A percentile compares a stretch with the other conserved stretches of the same genome.
These are phyloP conservation scores for Drosophila tanythrix DNA, from an alignment of 2,888 invertebrate species.

Conservation along the genomic window DNA sequence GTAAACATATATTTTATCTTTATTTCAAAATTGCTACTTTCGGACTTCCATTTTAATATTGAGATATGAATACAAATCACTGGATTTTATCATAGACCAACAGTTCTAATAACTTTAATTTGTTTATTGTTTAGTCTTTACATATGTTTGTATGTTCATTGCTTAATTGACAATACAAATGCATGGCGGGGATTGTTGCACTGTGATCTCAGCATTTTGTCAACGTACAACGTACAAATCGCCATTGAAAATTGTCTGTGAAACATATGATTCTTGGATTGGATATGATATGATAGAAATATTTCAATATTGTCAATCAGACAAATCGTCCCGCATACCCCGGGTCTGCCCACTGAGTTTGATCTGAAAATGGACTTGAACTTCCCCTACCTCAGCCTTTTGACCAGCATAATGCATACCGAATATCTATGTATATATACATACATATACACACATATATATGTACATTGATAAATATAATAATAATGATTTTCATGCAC, in stretches of 20 bases:
- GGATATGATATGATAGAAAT: neutral
- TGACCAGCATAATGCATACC: constrained; percentile 60
- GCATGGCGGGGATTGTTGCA: neutral
- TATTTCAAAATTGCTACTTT: neutral
- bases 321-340: constrained; percentile 42
- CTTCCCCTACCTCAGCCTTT: constrained; percentile 21
- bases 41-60: neutral
- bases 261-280: neutral
- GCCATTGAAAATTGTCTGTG: neutral
- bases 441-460: constrained; percentile 11
- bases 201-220: neutral
- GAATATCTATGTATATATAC: neutral
- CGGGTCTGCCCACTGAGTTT: constrained; percentile 1
- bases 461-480: constrained; percentile 48
- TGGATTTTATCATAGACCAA: neutral
- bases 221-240: neutral
- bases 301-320: constrained; percentile 32
- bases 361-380: constrained; percentile 18
- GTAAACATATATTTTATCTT: neutral
- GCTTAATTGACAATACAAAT: neutral
- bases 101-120: neutral
- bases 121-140: neutral
- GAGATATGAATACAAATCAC: neutral
- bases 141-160: neutral
- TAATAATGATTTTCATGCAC: constrained; percentile 58